Base-by-base conservation (phyloP, 2,113 vertebrate species). In the Marcusenius ussheri region DNA sequence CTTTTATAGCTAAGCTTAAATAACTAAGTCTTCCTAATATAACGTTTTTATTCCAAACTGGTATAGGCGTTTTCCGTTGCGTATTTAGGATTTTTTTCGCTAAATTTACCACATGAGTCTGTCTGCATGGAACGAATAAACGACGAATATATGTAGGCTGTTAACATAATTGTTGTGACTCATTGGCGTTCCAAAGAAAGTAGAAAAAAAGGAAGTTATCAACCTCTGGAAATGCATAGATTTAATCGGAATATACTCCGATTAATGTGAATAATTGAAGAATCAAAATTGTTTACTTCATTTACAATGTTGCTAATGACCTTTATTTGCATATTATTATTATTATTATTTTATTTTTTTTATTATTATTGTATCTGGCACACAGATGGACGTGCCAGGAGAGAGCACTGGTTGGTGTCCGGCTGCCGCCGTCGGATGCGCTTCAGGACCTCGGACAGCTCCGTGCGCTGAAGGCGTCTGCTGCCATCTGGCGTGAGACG, bases 391-490 rank as follows among this genome's bases (percentile, higher is more conserved):
- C 35, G 27, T 74, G 31, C 31, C 9, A 74, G 66, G 31, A 35
- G 13, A 27, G 66, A 35, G 1, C 31, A 31, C 13, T 35, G 66
- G 27, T 74, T 31, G 62, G 24, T 70, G n/a, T 70, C 62, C 62
- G 2, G 35, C 39, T 74, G 35, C 88, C 2, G 74, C 49, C 39
- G 49, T 21, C 88, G n/a, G 56, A 39, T 89, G 62, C 62, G n/a
- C 47, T 93, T 93, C 92, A 95, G 93, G 27, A 95, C 94, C 92
- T 89, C 9, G 92, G 91, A 94, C 92, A 94, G 94, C 90, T 88
- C 90, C 91, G 49, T 24, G 2, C 0, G 24, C 17, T 42, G 83
- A 91, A 92, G 91, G 85, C 90, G 91, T 92, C 58, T 93, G 90
- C 93, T 92, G 93, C 93, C 93, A 93, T 90, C 93, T 93, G 91